These are phyloP conservation scores for Triops cancriformis DNA, from an alignment of 1,140 invertebrate species.

Conservation along the genomic window DNA sequence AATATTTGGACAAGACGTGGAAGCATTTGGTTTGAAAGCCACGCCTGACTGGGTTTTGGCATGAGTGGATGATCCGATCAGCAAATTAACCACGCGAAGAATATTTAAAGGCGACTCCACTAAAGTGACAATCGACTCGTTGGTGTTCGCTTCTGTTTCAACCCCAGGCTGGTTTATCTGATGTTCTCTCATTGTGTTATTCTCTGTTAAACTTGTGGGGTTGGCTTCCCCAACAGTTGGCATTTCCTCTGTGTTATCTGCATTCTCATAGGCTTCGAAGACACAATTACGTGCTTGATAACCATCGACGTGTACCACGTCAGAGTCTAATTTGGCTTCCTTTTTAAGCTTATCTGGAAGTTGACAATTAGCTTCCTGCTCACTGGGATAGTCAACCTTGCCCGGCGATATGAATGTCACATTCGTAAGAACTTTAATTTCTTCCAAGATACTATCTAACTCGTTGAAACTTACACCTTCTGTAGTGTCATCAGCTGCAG, in stretches of 20 bases:
- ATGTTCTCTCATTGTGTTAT: neutral
- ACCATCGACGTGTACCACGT: neutral
- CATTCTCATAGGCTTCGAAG: neutral
- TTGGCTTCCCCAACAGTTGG: neutral
- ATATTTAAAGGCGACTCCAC: conserved; percentile 11
- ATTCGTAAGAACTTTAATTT: neutral
- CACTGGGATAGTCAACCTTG: neutral
- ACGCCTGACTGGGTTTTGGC: neutral
- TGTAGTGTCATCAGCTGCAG: neutral
- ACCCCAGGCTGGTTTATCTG: neutral
- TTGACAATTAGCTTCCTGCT: neutral
- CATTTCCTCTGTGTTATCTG: neutral
- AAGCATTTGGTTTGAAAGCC: neutral
- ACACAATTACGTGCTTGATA: neutral
- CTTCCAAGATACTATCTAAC: neutral
- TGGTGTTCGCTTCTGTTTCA: neutral
- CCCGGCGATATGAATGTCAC: neutral
- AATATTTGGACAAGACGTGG: neutral
- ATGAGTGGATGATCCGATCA: neutral
- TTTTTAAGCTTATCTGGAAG: neutral
- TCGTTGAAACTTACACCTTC: neutral
- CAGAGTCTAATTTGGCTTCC: neutral
- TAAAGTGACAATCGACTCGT: conserved; percentile 9
- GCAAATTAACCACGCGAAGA: neutral
- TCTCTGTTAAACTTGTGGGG: neutral